Conservation (phyloP, 2,113 vertebrate genomes). For the Tachuris rubrigastra region DNA sequence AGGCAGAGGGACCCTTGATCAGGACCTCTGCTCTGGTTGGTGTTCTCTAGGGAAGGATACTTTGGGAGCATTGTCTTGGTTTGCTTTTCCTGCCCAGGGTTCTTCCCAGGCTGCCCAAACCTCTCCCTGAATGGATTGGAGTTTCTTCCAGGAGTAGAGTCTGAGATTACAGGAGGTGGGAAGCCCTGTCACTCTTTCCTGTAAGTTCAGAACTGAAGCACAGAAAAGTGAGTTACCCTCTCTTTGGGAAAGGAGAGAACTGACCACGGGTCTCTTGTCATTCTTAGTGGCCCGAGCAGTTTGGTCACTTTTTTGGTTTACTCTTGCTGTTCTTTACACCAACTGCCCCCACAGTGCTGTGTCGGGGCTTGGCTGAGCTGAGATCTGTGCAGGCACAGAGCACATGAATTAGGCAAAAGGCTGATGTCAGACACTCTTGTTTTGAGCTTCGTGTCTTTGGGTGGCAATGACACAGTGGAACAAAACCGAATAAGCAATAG, state of each 20-base stretch:
- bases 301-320: background rate
- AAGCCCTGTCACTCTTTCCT: background rate
- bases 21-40: background rate
- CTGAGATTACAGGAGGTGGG: background rate
- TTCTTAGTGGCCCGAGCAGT: background rate
- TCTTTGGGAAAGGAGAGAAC: background rate
- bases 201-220: background rate
- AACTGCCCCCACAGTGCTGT: too few species aligned
- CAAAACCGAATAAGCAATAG: background rate
- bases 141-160: background rate
- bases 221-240: fast-evolving
- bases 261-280: background rate
- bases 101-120: background rate
- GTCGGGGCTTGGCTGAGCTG: too few species aligned
- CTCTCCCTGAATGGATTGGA: too few species aligned
- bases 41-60: background rate
- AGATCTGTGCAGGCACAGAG: background rate
- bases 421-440: background rate
- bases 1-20: background rate
- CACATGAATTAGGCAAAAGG: background rate
- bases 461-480: background rate
- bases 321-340: background rate
- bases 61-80: background rate
- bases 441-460: background rate
- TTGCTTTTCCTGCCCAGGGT: background rate